Evolutionary conservation across 2,113 vertebrate species (phyloP), one percentile per base, ranked within the genome.

Genomic region (Ictalurus punctatus): DNA sequence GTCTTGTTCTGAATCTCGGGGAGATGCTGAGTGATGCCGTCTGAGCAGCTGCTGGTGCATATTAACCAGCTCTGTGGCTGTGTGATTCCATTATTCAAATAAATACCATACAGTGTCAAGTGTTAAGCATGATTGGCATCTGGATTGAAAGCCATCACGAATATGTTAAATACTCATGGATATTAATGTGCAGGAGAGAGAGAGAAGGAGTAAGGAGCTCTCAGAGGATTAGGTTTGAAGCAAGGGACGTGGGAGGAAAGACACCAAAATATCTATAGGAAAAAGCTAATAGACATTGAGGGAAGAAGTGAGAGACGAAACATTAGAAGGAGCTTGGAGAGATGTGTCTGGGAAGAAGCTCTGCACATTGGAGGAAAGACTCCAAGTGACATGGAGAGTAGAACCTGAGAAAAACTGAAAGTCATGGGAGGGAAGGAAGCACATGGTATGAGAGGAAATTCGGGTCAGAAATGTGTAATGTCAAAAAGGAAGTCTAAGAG

Each of bases 11-110:
- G 34, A 34, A 37, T 79, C 78, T 81, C 56, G 3, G 56, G 30
- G 78, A 65, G 17, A 48, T 8, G 71, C 4, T 23, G n/a, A 25
- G 59, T 6, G 59, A 23, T 87, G 86, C n/a, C 23, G 17, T 71
- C 76, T 90, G 82, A 83, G 59, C 91, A 91, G 90, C 89, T 92
- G 87, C 52, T 4, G 80, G 87, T 93, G 87, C 90, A 93, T 93
- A 92, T 93, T 93, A 90, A 93, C 85, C 63, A 4, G 61, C 81
- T 14, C 7, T 2, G 16, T 74, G 65, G 37, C 52, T 25, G 30
- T 48, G 40, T 21, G 52, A 61, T 63, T 83, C 87, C 40, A 37
- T 83, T 83, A 83, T 83, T 84, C 79, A 71, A 81, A 82, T 89
- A 88, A 88, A 37, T 83, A 85, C 86, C 92, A 21, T 23, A 40